Base-by-base conservation (phyloP, 2,888 invertebrate genomes). In the Palloptera scutellata region DNA sequence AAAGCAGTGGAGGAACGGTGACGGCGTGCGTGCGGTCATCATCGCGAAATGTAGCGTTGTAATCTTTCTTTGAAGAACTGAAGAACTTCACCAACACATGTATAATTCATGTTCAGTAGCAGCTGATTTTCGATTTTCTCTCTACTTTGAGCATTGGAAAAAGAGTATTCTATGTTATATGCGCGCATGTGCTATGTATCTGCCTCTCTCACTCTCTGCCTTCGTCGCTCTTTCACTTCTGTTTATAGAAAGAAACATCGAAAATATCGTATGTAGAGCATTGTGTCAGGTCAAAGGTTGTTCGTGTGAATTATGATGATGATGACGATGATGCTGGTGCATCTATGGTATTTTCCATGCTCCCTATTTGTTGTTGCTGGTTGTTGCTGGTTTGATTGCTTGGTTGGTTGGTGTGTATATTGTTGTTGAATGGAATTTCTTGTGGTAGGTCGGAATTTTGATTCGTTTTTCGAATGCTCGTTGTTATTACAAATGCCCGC, bases 191-290 rank as follows among this genome's bases (percentile, higher is more conserved):
- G 30, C 30, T 30, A 30, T 30, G 6, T 6, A 30, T 30, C 30
- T 30, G 3, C 30, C 30, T 4, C 30, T n/a, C n/a, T 10, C 45
- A 13, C 45, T 13, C 1, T 1, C 45, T 45, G 45, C 12, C 19
- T 20, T 15, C 40, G 19, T 48, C 54, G 11, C 53, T 15, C 66
- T 54, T 60, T 60, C 66, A 60, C 41, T n/a, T n/a, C n/a, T 5
- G 0, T 13, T 30, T 5, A 5, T 8, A 30, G 3, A 12, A 13
- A 1, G 17, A 53, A 60, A 66, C 61, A 66, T 65, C 60, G 65
- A 66, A 74, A 77, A 80, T 81, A 81, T 81, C 72, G 79, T 78
- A 79, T 78, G 63, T 79, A 62, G 79, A 81, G 79, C 79, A 79
- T 75, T 81, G 80, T 81, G 81, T 75, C 78, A 77, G 79, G 81